Conservation (phyloP, 2,797 vertebrate species). For the Argyrosomus regius region DNA sequence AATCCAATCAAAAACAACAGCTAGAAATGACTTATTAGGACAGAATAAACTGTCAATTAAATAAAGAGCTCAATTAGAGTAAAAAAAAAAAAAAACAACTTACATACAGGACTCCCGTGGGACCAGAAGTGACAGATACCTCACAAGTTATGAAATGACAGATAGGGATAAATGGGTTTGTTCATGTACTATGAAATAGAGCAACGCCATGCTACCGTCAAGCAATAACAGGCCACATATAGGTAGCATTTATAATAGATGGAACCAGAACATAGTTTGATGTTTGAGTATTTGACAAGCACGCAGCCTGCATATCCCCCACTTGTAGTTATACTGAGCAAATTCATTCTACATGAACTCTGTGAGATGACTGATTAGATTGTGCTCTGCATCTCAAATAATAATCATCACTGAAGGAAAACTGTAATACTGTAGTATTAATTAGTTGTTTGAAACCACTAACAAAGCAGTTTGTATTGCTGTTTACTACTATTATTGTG, state of each 20-base stretch:
- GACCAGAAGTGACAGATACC: slow-evolving; percentile 82
- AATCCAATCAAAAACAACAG: slow-evolving; percentile 53
- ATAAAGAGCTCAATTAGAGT: slow-evolving; percentile 84
- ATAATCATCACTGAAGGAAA: slow-evolving; percentile 55
- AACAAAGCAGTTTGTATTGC: slow-evolving; percentile 44
- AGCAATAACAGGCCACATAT: slow-evolving; percentile 76
- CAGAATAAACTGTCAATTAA: slow-evolving; percentile 82
- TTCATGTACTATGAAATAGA: slow-evolving; percentile 84
- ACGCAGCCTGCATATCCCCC: slow-evolving; percentile 39
- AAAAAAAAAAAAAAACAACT: slow-evolving; percentile 65
- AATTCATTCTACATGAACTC: slow-evolving; percentile 58
- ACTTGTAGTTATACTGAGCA: slow-evolving; percentile 47
- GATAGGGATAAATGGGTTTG: slow-evolving; percentile 84
- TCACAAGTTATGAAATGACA: slow-evolving; percentile 84
- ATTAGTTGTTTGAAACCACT: slow-evolving; percentile 57
- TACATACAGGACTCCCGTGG: slow-evolving; percentile 78
- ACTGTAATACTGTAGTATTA: slow-evolving; percentile 53
- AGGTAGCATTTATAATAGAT: slow-evolving; percentile 64
- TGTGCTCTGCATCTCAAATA: slow-evolving; percentile 59
- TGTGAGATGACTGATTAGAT: slow-evolving; percentile 62
- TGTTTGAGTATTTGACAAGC: slow-evolving; percentile 73
- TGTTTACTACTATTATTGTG: slow-evolving; percentile 37
- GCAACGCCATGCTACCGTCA: slow-evolving; percentile 71
- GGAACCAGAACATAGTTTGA: slow-evolving; percentile 60
- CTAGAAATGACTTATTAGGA: slow-evolving; percentile 75